phyloP scores from a whole-genome alignment of 2,888 invertebrate species.

The Agrotis exclamationis region DNA sequence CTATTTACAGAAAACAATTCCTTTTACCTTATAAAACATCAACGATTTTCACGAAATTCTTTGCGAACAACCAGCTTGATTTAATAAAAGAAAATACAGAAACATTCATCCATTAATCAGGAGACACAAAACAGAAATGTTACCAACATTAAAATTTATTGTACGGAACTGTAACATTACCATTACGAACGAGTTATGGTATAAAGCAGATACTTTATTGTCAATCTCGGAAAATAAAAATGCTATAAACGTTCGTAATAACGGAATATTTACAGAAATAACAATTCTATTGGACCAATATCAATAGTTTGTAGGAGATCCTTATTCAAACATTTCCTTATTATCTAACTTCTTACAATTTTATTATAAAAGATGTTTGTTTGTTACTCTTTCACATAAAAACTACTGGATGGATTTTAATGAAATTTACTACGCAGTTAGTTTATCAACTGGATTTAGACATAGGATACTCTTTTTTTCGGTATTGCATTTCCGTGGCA shows the following conservation, averaged over 20 bases:
- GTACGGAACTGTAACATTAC: conserved; percentile 65
- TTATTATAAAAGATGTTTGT: no score
- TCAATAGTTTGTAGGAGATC: conserved; percentile 52
- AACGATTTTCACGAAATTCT: conserved; percentile 36
- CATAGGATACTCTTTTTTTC: no score
- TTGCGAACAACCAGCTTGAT: conserved; percentile 33
- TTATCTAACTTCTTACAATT: conserved; percentile 4
- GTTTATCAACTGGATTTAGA: no score
- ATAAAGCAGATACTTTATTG: conserved; percentile 73
- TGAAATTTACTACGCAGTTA: no score
- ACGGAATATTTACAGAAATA: conserved; percentile 58
- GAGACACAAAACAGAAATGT: conserved; percentile 61
- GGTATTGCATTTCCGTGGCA: no score
- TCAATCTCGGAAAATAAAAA: conserved; percentile 70
- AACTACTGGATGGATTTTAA: no score
- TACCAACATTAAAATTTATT: conserved; percentile 65
- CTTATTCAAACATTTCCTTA: conserved; percentile 51
- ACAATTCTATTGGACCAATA: conserved; percentile 43
- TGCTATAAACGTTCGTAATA: conserved; percentile 62
- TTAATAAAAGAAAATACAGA: conserved; percentile 57
- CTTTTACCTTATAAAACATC: background rate
- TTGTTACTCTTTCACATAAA: no score
- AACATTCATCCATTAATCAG: conserved; percentile 62
- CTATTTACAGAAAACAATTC: conserved; percentile 1
- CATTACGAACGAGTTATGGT: conserved; percentile 69